Conservation (phyloP, 2,888 invertebrate genomes). For the Cantharis rustica region DNA sequence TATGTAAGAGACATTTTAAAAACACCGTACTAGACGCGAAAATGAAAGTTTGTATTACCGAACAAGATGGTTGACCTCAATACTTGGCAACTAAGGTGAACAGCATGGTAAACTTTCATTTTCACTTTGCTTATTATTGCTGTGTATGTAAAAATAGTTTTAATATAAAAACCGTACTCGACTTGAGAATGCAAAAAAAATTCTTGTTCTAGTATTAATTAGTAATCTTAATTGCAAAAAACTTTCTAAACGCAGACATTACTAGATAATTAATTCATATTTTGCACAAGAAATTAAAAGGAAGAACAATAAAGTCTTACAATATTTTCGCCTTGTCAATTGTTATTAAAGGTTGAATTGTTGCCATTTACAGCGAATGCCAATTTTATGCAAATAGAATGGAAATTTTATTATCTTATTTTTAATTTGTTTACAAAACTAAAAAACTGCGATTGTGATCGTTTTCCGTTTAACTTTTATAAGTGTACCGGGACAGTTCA, state of each 20-base stretch:
- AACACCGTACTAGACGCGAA: constrained; percentile 23
- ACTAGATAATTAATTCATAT: neutral
- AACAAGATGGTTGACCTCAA: constrained; percentile 39
- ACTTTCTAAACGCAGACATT: neutral
- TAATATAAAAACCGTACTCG: neutral
- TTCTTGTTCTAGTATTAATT: neutral
- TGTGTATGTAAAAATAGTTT: neutral
- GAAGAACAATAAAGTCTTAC: neutral
- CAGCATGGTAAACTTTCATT: constrained; percentile 38
- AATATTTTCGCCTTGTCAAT: neutral
- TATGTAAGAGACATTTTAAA: neutral
- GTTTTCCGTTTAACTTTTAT: neutral
- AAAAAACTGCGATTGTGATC: neutral
- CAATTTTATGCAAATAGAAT: neutral
- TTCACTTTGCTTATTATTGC: constrained; percentile 29
- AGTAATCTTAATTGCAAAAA: neutral
- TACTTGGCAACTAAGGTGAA: constrained; percentile 35
- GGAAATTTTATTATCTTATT: neutral
- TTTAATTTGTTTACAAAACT: neutral
- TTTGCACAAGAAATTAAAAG: neutral
- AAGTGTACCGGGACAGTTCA: too few relatives aligned
- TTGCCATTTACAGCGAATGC: neutral
- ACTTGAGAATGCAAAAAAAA: neutral
- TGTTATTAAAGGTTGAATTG: neutral
- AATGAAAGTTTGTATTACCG: constrained; percentile 39